Percentiles rank a stretch among this genome's conserved stretches.
phyloP scores from a whole-genome alignment of 1,140 invertebrate species.

The Gryon sp. region DNA sequence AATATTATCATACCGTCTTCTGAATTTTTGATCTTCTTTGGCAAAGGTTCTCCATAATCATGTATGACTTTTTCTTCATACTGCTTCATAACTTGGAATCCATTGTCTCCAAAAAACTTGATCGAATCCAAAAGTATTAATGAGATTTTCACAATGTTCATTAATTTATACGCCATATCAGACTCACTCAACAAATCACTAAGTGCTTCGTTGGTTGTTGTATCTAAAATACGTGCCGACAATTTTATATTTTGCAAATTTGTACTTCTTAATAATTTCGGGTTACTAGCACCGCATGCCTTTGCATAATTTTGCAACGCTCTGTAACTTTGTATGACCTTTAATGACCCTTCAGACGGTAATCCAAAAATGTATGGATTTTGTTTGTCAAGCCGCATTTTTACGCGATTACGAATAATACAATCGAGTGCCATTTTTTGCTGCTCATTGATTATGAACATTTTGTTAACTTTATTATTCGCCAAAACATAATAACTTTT shows the following conservation, averaged over 20 bases:
- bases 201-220: background rate
- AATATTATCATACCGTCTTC: too few species aligned
- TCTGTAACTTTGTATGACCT: background rate
- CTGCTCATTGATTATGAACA: background rate
- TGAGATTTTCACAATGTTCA: too few species aligned
- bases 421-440: background rate
- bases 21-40: too few species aligned
- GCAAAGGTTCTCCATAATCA: too few species aligned
- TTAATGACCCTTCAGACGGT: background rate
- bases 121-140: too few species aligned
- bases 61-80: too few species aligned
- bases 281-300: background rate
- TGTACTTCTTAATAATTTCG: background rate
- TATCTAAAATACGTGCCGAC: background rate
- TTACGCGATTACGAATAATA: background rate
- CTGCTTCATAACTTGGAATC: too few species aligned
- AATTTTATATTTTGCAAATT: background rate
- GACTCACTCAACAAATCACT: background rate
- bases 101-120: too few species aligned
- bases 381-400: background rate
- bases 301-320: background rate
- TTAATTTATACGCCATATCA: background rate
- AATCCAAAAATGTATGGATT: slow-evolving; percentile 4
- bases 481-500: slow-evolving; percentile 1
- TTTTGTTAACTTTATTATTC: slow-evolving; percentile 2